A percentile compares a stretch with the other conserved stretches of the same genome.
These are phyloP conservation scores for Caenorhabditis becei DNA, from an alignment of 2,888 invertebrate species.

Conservation along the genomic window DNA sequence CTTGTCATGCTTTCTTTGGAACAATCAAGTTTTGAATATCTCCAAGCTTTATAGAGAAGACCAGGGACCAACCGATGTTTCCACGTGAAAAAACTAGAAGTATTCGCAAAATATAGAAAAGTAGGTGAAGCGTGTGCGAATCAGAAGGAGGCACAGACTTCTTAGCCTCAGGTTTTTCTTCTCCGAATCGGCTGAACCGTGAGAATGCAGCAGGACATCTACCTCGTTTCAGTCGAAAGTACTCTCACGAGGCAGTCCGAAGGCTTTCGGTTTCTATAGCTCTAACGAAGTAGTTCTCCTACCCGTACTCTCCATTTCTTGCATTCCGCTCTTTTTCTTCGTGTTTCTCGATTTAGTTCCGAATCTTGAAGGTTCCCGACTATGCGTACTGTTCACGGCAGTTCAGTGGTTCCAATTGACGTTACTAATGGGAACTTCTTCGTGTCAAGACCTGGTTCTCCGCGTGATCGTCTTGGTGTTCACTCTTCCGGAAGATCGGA, in stretches of 20 bases:
- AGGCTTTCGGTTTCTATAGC: not conserved
- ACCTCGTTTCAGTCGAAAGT: slow-evolving; percentile 1
- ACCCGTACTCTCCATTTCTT: not conserved
- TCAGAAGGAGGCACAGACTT: not conserved
- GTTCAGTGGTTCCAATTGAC: slow-evolving; percentile 22
- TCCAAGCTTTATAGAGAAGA: not conserved
- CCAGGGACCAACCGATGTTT: not conserved
- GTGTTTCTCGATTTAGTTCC: not conserved
- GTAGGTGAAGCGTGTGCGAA: slow-evolving; percentile 5
- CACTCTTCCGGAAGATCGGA: slow-evolving; percentile 4
- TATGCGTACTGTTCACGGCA: slow-evolving; percentile 23
- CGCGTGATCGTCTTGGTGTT: not conserved
- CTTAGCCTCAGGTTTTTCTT: not conserved
- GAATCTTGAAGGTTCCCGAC: slow-evolving; percentile 1
- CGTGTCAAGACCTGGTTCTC: not conserved
- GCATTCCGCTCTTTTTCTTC: not conserved
- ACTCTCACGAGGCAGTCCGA: not conserved
- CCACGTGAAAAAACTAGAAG: not conserved
- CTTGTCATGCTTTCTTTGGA: not conserved
- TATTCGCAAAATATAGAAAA: slow-evolving; percentile 4
- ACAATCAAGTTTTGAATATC: too few relatives aligned
- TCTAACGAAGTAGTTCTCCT: not conserved
- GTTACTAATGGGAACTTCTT: slow-evolving; percentile 20
- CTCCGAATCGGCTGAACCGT: not conserved
- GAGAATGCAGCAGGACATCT: not conserved